Evolutionary conservation across 2,797 vertebrate genomes (phyloP).

Genomic region (Acanthurus lineatus): DNA sequence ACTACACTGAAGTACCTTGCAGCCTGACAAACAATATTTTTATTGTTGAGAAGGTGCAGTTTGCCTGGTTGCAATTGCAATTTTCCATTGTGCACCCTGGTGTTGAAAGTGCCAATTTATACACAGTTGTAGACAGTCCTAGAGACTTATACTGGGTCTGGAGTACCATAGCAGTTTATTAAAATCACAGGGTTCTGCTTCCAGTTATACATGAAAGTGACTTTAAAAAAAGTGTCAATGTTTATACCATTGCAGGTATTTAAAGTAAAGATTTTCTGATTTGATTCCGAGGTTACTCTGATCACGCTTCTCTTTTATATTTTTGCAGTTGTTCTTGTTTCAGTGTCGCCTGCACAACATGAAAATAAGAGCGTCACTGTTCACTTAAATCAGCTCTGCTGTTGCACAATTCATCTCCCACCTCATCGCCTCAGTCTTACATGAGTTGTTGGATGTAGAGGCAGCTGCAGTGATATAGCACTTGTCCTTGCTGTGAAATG

Average conservation of each 20-base stretch:
- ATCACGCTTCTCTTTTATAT: background rate
- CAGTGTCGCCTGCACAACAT: conserved; percentile 23
- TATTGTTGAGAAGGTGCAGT: conserved; percentile 33
- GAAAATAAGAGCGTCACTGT: conserved; percentile 30
- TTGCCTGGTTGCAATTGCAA: conserved; percentile 30
- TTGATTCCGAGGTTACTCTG: background rate
- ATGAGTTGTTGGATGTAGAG: conserved; percentile 55
- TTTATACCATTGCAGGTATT: background rate
- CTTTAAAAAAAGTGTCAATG: background rate
- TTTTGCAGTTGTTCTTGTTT: conserved; percentile 19
- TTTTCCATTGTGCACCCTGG: conserved; percentile 52
- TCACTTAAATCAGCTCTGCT: conserved; percentile 21
- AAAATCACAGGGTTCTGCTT: conserved; percentile 37
- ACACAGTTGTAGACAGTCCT: conserved; percentile 23
- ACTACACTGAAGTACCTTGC: conserved; percentile 26
- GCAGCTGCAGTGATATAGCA: conserved; percentile 67
- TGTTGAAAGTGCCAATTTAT: conserved; percentile 67
- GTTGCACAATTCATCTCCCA: conserved; percentile 50
- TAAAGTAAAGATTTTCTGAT: background rate
- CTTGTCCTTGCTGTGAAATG: conserved; percentile 79
- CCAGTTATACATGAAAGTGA: conserved; percentile 5
- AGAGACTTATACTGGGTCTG: conserved; percentile 48
- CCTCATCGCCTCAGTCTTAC: conserved; percentile 29
- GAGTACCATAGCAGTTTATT: conserved; percentile 42
- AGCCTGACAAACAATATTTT: conserved; percentile 38